Evolutionary conservation across 2,888 invertebrate species (phyloP).

Genomic region (Erannis defoliaria): DNA sequence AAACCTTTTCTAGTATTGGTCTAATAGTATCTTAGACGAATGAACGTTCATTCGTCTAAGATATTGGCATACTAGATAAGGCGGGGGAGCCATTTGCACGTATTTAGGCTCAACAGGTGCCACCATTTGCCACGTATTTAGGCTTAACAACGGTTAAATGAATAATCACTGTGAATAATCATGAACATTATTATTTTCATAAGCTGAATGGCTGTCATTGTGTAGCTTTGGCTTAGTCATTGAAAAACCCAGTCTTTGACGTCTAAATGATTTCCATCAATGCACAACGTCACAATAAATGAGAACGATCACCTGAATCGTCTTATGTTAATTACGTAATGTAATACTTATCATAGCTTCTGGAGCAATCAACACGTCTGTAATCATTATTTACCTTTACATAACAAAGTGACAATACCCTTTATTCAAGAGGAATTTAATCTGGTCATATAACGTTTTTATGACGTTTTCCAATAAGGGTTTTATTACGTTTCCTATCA

Average conservation of each 20-base stretch:
- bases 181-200: too few relatives aligned
- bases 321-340: neutral
- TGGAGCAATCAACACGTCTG: neutral
- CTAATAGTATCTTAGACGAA: too few relatives aligned
- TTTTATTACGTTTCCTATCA: constrained; percentile 24
- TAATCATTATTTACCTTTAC: constrained; percentile 1
- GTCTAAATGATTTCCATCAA: neutral
- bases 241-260: neutral
- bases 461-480: constrained; percentile 20
- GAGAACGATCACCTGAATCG: neutral
- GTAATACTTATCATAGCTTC: neutral
- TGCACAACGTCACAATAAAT: neutral
- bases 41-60: too few relatives aligned
- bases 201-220: too few relatives aligned
- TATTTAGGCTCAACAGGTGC: too few relatives aligned
- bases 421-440: constrained; percentile 21
- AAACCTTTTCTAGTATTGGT: too few relatives aligned
- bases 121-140: too few relatives aligned
- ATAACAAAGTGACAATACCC: neutral
- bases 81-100: too few relatives aligned
- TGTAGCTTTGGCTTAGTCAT: too few relatives aligned
- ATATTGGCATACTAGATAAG: too few relatives aligned
- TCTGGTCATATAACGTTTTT: constrained; percentile 6
- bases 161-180: too few relatives aligned
- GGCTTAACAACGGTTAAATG: too few relatives aligned